Base-by-base conservation (phyloP, 2,797 vertebrate species). In the Hapalemur alaotrensis region DNA sequence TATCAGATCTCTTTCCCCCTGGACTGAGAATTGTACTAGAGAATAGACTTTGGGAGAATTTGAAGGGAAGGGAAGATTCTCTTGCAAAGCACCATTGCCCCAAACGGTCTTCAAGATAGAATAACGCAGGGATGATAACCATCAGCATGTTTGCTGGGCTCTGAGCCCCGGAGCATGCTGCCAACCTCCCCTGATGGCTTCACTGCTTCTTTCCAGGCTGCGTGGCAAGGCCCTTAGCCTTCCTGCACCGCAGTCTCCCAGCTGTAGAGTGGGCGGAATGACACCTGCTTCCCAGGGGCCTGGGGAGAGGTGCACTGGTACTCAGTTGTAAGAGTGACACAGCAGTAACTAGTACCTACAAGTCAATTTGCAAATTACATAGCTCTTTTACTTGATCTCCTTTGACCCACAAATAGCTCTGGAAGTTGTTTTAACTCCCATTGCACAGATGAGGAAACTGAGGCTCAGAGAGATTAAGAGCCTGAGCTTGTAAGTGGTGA, bases 371-470 rank as follows among this genome's bases (percentile, higher is more conserved):
- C 83, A 75, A 14, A 22, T 54, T 30, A 4, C 28, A 28, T 67
- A 50, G 38, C 38, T 63, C 5, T 38, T 61, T 54, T 20, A 41
- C 18, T 10, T 3, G 3, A 67, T 79, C 41, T 88, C 1, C 35
- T 54, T 52, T 72, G 82, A 46, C 20, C 52, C n/a, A 28, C 48
- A 41, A 32, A 89, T 23, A 78, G 30, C 23, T 76, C 82, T 76
- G 43, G 38, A 52, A 57, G 48, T 43, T 85, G 50, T 69, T 52
- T 52, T 18, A 70, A 61, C 43, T 35, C 22, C 12, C 52, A 15
- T 65, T 79, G 93, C 41, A 78, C 28, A 78, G 69, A 70, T 5
- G 28, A 28, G 67, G 57, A 80, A 91, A 59, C 17, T 50, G 59
- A 86, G 69, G 46, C 22, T 78, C 61, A 50, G 81, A 72, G 85